These are phyloP conservation scores for Oryzias curvinotus DNA, from an alignment of 2,113 vertebrate genomes.

Conservation along the genomic window DNA sequence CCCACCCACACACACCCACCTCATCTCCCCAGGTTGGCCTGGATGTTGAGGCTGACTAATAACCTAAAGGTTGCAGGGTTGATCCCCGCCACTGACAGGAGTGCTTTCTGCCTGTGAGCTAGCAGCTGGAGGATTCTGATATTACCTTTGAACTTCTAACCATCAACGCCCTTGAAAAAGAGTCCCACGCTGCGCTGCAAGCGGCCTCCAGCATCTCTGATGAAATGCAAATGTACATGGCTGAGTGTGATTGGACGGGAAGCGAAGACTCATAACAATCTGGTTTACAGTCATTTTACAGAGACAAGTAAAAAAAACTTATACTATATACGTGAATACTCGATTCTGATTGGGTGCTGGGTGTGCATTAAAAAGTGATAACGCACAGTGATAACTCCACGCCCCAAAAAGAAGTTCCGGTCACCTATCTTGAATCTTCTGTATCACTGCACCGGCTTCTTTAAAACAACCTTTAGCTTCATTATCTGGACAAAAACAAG, in stretches of 20 bases:
- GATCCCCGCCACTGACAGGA: conserved; percentile 68
- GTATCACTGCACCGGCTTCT: too few relatives aligned
- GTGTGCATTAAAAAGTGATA: too few relatives aligned
- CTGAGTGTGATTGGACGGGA: conserved; percentile 7
- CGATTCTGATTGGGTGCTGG: too few relatives aligned
- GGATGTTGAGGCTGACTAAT: conserved; percentile 72
- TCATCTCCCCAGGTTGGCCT: conserved; percentile 65
- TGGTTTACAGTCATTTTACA: not conserved
- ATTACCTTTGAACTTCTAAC: conserved; percentile 70
- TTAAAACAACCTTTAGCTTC: too few relatives aligned
- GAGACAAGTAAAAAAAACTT: too few relatives aligned
- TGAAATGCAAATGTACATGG: conserved; percentile 59
- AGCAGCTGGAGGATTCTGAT: conserved; percentile 66
- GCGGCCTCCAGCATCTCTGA: conserved; percentile 59
- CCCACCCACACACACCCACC: conserved; percentile 55
- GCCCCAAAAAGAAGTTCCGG: too few relatives aligned
- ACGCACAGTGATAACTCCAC: too few relatives aligned
- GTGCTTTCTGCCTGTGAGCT: conserved; percentile 69
- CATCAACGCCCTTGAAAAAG: conserved; percentile 69
- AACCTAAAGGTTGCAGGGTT: conserved; percentile 74
- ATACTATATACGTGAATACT: too few relatives aligned
- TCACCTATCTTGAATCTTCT: too few relatives aligned
- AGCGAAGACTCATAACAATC: conserved; percentile 6
- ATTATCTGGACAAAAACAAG: too few relatives aligned
- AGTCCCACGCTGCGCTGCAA: conserved; percentile 60